Percentiles rank a stretch among this genome's conserved stretches.
These are phyloP conservation scores for Campaea margaritaria DNA, from an alignment of 2,888 invertebrate genomes.

Conservation along the genomic window DNA sequence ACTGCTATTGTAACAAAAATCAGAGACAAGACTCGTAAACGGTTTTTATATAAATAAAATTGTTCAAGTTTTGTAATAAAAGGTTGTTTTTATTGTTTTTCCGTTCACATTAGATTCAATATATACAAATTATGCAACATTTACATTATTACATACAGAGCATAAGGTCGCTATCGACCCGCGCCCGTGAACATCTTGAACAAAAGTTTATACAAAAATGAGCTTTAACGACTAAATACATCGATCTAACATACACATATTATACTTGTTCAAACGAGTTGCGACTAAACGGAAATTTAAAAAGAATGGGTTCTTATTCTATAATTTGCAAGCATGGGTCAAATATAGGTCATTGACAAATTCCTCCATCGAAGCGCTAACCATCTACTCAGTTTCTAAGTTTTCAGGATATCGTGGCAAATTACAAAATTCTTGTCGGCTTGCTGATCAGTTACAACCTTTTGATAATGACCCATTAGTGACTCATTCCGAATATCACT, in stretches of 20 bases:
- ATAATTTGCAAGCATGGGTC: slow-evolving; percentile 1
- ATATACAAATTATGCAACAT: slow-evolving; percentile 84
- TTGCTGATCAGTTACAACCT: neutral
- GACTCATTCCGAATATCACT: slow-evolving; percentile 8
- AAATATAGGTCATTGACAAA: neutral
- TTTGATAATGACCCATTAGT: neutral
- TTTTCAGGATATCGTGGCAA: too few species aligned
- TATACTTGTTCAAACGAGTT: slow-evolving; percentile 16
- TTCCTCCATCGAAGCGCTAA: too few species aligned
- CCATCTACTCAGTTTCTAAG: too few species aligned
- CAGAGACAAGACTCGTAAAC: slow-evolving; percentile 79
- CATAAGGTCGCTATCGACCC: slow-evolving; percentile 25
- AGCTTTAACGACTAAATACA: slow-evolving; percentile 50
- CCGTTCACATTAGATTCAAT: slow-evolving; percentile 81
- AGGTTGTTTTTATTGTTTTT: slow-evolving; percentile 76
- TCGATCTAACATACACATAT: slow-evolving; percentile 23
- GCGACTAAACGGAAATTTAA: slow-evolving; percentile 10
- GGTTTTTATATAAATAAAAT: slow-evolving; percentile 69
- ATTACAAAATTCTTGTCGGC: too few species aligned
- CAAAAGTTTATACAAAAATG: slow-evolving; percentile 67
- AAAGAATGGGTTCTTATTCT: slow-evolving; percentile 28
- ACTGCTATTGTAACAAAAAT: slow-evolving; percentile 62
- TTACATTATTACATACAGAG: slow-evolving; percentile 76
- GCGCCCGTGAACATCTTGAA: slow-evolving; percentile 30
- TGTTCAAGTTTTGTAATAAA: slow-evolving; percentile 79